A percentile compares a stretch with the other conserved stretches of the same genome.
phyloP scores from a whole-genome alignment of 2,113 vertebrate species.

The Elaphurus davidianus region DNA sequence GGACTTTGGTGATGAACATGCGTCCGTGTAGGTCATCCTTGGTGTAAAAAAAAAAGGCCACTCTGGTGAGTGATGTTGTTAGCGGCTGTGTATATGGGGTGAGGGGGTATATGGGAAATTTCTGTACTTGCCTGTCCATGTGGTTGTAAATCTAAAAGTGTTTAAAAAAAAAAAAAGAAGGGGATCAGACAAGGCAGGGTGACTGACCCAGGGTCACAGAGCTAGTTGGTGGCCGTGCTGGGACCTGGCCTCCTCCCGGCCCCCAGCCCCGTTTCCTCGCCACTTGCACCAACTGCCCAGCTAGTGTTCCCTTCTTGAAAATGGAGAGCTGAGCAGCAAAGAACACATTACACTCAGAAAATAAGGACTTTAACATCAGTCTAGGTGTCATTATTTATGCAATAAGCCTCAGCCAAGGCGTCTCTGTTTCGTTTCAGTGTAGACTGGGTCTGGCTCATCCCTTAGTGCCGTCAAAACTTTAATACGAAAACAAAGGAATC shows the following conservation, averaged over 20 bases:
- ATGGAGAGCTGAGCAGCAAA: not conserved
- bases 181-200: not conserved
- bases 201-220: not conserved
- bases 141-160: not conserved
- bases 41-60: not conserved
- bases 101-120: not conserved
- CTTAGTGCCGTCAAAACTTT: not conserved
- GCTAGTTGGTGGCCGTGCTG: not conserved
- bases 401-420: not conserved
- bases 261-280: not conserved
- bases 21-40: not conserved
- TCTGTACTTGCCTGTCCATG: not conserved
- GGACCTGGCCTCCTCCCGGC: rapidly evolving
- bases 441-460: not conserved
- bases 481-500: not conserved
- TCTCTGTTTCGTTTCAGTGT: not conserved
- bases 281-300: rapidly evolving
- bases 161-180: not conserved
- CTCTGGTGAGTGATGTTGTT: not conserved
- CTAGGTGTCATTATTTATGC: not conserved
- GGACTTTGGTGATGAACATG: not conserved
- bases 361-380: not conserved
- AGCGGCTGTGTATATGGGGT: not conserved
- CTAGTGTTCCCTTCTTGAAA: not conserved
- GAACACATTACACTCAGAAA: not conserved